Evolutionary conservation across 2,888 invertebrate species (phyloP).

Genomic region (Aphidoletes aphidimyza): DNA sequence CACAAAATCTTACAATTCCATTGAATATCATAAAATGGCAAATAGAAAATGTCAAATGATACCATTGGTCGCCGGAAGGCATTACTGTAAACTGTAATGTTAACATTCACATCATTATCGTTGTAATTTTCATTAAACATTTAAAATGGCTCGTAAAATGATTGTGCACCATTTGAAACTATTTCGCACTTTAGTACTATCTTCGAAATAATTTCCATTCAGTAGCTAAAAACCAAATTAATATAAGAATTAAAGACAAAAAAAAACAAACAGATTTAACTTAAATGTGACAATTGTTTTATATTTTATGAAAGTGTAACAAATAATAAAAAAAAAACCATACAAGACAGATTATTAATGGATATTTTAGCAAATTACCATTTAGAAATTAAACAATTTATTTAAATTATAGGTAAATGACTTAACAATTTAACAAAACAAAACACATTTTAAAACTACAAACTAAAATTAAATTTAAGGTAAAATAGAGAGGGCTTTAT

Average conservation of each 20-base stretch:
- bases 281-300: conserved; percentile 16
- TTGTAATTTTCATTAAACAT: not conserved
- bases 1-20: too few species aligned
- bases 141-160: not conserved
- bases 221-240: not conserved
- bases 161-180: not conserved
- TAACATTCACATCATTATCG: not conserved
- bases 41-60: too few species aligned
- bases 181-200: not conserved
- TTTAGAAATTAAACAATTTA: not conserved
- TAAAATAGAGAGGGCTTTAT: too few species aligned
- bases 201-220: not conserved
- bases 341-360: too few species aligned
- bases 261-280: not conserved
- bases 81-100: not conserved
- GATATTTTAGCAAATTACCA: not conserved
- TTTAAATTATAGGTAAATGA: too few species aligned
- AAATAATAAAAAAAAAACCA: not conserved
- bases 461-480: too few species aligned
- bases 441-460: too few species aligned
- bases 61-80: not conserved
- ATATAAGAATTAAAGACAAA: not conserved
- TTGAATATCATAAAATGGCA: too few species aligned
- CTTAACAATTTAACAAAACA: too few species aligned
- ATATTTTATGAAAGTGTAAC: conserved; percentile 40